Evolutionary conservation across 2,797 vertebrate genomes (phyloP).

Genomic region (Dipus sagitta): DNA sequence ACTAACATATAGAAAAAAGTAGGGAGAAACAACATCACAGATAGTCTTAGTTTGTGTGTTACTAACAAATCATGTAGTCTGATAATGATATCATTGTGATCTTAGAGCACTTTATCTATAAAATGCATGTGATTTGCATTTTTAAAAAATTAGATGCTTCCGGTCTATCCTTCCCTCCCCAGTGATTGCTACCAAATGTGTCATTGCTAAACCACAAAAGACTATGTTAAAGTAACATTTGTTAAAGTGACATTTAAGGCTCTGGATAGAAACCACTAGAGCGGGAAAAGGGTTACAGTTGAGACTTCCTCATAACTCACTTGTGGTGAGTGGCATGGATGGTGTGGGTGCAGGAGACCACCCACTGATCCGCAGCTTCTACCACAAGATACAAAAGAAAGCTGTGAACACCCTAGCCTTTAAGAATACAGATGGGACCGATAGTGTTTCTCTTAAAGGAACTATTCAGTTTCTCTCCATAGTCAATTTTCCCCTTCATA

Average conservation of each 20-base stretch:
- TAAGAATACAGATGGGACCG: conserved; percentile 59
- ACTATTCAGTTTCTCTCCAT: conserved; percentile 59
- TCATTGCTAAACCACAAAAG: conserved; percentile 90
- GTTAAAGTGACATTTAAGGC: conserved; percentile 88
- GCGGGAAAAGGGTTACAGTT: conserved; percentile 80
- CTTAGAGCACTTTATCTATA: conserved; percentile 82
- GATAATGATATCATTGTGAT: conserved; percentile 83
- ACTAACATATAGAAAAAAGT: not conserved
- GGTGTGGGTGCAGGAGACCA: conserved; percentile 84
- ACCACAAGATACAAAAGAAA: conserved; percentile 77
- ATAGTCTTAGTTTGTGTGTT: conserved; percentile 74
- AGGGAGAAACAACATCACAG: conserved; percentile 37
- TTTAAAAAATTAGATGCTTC: conserved; percentile 88
- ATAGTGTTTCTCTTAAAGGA: conserved; percentile 65
- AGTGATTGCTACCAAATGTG: conserved; percentile 88
- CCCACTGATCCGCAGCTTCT: conserved; percentile 82
- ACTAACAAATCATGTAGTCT: conserved; percentile 79
- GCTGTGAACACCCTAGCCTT: conserved; percentile 72
- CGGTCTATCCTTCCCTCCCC: conserved; percentile 83
- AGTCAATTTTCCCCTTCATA: not conserved
- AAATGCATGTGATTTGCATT: conserved; percentile 88
- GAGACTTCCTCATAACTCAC: conserved; percentile 85
- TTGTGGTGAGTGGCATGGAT: conserved; percentile 85
- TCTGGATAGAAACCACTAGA: conserved; percentile 87
- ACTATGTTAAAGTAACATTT: conserved; percentile 89